phyloP scores from a whole-genome alignment of 2,797 vertebrate genomes.

The Merluccius polli region DNA sequence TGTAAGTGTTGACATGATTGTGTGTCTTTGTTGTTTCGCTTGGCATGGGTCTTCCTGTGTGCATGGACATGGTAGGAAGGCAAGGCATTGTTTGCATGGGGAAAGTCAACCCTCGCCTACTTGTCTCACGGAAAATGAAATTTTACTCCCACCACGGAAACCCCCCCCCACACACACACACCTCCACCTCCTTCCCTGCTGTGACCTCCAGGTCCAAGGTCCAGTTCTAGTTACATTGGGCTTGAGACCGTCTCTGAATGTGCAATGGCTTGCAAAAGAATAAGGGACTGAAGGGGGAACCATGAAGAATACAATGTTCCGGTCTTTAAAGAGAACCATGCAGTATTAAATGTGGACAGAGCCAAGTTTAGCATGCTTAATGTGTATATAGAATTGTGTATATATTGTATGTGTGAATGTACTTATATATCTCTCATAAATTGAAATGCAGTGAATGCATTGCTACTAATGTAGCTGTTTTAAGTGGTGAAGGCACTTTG shows the following conservation, averaged over 20 bases:
- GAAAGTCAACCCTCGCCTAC: not conserved
- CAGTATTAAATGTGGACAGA: conserved; percentile 42
- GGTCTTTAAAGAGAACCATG: conserved; percentile 5
- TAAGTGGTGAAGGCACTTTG: conserved; percentile 51
- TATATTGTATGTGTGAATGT: conserved; percentile 30
- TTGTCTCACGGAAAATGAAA: not conserved
- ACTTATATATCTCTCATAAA: conserved; percentile 39
- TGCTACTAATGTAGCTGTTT: conserved; percentile 33
- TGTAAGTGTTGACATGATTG: not conserved
- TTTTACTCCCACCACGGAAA: not conserved
- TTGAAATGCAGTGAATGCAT: conserved; percentile 40
- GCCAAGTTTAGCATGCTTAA: conserved; percentile 28
- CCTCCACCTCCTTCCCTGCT: not conserved
- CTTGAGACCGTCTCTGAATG: not conserved
- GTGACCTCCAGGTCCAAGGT: not conserved
- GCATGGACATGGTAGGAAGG: not conserved
- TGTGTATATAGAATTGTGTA: conserved; percentile 46
- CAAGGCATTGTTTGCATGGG: not conserved
- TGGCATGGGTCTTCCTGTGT: not conserved
- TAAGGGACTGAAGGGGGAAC: not conserved
- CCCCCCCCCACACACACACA: not conserved
- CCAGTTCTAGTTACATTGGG: not conserved
- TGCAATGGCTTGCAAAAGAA: not conserved
- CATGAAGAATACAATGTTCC: not conserved
- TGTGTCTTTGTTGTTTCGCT: not conserved